Conservation (phyloP, 2,113 vertebrate species). For the Corythornis cristatus region DNA sequence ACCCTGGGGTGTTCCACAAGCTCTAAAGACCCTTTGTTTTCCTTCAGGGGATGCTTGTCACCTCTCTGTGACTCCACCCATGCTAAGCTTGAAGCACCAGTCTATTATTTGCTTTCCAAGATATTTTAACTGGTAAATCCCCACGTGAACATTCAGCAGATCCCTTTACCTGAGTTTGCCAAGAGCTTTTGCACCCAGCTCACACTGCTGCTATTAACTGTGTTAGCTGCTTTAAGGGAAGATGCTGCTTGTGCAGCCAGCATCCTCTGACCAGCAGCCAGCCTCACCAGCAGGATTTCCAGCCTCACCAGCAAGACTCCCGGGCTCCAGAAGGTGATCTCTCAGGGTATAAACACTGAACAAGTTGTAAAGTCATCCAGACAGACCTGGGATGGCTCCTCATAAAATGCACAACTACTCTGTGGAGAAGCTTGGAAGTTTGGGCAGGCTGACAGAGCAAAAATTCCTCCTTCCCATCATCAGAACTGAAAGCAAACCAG, state of each 20-base stretch:
- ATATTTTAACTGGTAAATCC: background rate
- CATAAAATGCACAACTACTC: background rate
- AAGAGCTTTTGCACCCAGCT: background rate
- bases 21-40: background rate
- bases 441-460: background rate
- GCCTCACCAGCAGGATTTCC: background rate
- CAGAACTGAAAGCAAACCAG: background rate
- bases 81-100: background rate
- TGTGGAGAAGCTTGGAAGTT: background rate
- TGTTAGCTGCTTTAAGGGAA: background rate
- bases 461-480: background rate
- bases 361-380: background rate
- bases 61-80: fast-evolving
- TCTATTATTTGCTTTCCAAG: background rate
- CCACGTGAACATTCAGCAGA: background rate
- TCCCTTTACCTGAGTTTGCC: background rate
- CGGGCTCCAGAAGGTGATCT: background rate
- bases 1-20: background rate
- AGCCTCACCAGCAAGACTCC: background rate
- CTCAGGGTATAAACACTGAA: background rate
- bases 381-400: background rate
- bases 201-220: background rate
- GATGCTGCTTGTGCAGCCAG: background rate
- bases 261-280: background rate
- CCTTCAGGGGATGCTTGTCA: background rate